These are phyloP conservation scores for Narcine bancroftii DNA, from an alignment of 2,113 vertebrate species.

Conservation along the genomic window DNA sequence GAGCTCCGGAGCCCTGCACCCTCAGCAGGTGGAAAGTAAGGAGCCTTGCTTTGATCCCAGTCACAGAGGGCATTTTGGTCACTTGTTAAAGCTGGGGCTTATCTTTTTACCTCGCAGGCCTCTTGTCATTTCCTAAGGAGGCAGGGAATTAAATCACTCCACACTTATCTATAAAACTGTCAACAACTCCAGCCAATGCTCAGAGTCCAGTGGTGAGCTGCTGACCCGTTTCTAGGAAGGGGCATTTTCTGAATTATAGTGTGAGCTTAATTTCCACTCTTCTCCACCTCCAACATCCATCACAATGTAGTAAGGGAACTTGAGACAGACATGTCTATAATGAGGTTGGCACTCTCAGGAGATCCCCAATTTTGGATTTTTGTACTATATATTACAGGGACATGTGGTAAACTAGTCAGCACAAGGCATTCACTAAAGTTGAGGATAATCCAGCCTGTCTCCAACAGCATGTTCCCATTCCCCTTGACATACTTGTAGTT, in stretches of 20 bases:
- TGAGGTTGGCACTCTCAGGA: background rate
- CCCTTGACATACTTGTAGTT: too few species aligned
- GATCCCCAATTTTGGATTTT: background rate
- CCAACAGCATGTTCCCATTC: too few species aligned
- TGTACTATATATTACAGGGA: background rate
- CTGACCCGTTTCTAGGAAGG: background rate
- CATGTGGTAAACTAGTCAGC: too few species aligned
- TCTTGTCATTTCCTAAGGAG: background rate
- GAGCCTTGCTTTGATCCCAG: background rate
- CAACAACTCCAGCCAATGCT: background rate
- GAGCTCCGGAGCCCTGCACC: slow-evolving; percentile 45
- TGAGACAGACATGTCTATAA: background rate
- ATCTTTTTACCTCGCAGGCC: background rate
- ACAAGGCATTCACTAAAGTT: too few species aligned
- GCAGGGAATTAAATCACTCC: background rate
- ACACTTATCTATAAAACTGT: background rate
- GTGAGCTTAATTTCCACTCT: background rate
- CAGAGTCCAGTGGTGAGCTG: background rate
- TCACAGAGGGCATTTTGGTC: background rate
- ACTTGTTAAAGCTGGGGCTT: background rate
- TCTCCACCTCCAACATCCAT: background rate
- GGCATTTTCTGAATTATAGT: background rate
- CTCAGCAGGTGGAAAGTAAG: slow-evolving; percentile 36
- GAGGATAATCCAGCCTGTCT: too few species aligned
- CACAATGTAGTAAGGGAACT: background rate